Base-by-base conservation (phyloP, 2,113 vertebrate genomes). In the Protomyctophum bolini region DNA sequence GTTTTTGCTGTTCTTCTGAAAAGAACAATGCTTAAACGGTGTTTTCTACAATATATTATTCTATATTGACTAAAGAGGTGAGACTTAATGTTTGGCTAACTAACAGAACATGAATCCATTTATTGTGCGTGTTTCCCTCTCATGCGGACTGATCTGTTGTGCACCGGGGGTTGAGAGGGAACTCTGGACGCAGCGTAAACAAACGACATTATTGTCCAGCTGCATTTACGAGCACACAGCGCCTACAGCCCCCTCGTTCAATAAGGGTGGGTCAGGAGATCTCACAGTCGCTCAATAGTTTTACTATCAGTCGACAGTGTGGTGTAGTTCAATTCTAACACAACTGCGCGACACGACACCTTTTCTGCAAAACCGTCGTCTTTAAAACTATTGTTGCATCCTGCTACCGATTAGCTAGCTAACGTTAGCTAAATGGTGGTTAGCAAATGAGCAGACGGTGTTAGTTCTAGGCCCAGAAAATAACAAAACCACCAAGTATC, bases 71-170 rank as follows among this genome's bases (percentile, higher is more conserved):
- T 21, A n/a, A 0, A 2, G 1, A 0, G 0, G 29, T 54, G 15
- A 52, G 56, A n/a, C 1, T 0, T 15, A 12, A 6, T 11, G 3
- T 58, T 56, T 4, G 0, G 9, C 4, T 3, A 49, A 7, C 5
- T 6, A 41, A 52, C 14, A 5, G 10, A 2, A 2, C 7, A 28
- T 60, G 29, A 51, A 65, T 69, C 49, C 11, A 48, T 47, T 66
- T 50, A 1, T 10, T 62, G 12, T 65, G 15, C 33, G 21, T 57
- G 61, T 60, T 48, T 56, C 28, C 41, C 57, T 70, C 41, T 56
- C 6, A 70, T 69, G 91, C 91, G 91, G 90, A 92, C 79, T 83
- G 83, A 91, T 91, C 91, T 77, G 55, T 29, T n/a, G 71, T 72
- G 52, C 75, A 71, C 63, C 63, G 68, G 29, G 29, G 70, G 71